phyloP scores from a whole-genome alignment of 2,113 vertebrate genomes.

The Corydoras sp. region DNA sequence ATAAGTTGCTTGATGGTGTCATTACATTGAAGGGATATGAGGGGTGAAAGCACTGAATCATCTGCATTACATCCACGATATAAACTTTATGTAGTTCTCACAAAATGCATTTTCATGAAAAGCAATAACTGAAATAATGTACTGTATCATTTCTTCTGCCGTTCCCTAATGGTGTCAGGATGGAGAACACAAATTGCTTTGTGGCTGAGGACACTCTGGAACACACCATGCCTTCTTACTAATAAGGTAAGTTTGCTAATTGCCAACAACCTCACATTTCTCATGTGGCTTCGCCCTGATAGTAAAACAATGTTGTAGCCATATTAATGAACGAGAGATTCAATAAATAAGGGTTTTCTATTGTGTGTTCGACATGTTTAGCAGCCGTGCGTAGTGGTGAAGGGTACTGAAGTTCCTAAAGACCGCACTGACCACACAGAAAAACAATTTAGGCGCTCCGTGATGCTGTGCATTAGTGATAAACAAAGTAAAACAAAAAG shows the following conservation, averaged over 20 bases:
- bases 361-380: too few species aligned
- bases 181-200: conserved; percentile 17
- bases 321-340: too few species aligned
- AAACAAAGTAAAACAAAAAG: conserved; percentile 33
- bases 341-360: too few species aligned
- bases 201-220: conserved; percentile 14
- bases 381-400: too few species aligned
- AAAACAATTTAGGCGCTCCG: too few species aligned
- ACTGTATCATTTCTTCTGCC: conserved; percentile 39
- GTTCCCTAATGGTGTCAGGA: conserved; percentile 33
- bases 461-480: conserved; percentile 10
- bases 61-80: conserved; percentile 8
- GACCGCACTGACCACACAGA: too few species aligned
- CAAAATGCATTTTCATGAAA: conserved; percentile 39
- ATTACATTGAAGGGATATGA: conserved; percentile 41
- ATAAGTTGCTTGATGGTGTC: conserved; percentile 37
- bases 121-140: conserved; percentile 41
- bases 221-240: neutral
- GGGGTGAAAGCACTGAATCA: conserved; percentile 32
- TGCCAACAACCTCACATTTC: conserved; percentile 4
- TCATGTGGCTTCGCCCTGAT: too few species aligned
- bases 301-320: too few species aligned
- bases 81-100: conserved; percentile 28
- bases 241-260: neutral
- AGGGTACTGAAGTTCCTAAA: too few species aligned